Evolutionary conservation across 1,140 invertebrate genomes (phyloP), one percentile per base, ranked within the genome.

Genomic region (Cotesia vestalis): DNA sequence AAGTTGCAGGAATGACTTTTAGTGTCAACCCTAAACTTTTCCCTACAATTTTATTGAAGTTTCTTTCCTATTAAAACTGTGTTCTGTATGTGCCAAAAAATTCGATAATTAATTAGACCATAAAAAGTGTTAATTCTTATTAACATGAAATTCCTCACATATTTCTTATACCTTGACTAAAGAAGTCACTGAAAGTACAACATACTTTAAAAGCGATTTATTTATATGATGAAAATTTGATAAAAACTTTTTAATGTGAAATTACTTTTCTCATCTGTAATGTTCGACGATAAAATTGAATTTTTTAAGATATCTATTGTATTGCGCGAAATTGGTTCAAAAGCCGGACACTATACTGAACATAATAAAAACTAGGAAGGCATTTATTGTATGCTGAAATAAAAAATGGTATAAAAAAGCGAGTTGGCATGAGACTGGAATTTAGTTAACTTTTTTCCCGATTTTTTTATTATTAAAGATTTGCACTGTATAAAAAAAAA

Each of bases 271-370:
- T 55, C 53, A 55, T 14, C 4, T 55, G 53, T 59, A 11, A 59
- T 20, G 20, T 59, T 11, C 8, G 5, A 11, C 4, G 17, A 59
- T 20, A 59, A 17, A 59, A 59, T 59, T 59, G 14, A 20, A 59
- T 20, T 59, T 59, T 59, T 59, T 55, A n/a, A 55, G 17, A n/a
- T 20, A 59, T 17, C 17, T 27, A 59, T 17, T 59, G 57, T 59
- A 59, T 59, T 9, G 17, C 20, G 57, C 27, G 20, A 20, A 59
- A 59, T 59, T 59, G 57, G 27, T 27, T 59, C 57, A 59, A 27
- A 27, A 59, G 17, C 57, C 20, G 20, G 14, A 59, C 20, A 20
- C 57, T 17, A 17, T 59, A 55, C 53, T 11, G 9, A 9, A 20
- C 9, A 20, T 59, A 59, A 17, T 20, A 20, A 20, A 59, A 59